phyloP scores from a whole-genome alignment of 2,888 invertebrate species.

The Platypus cylindrus region DNA sequence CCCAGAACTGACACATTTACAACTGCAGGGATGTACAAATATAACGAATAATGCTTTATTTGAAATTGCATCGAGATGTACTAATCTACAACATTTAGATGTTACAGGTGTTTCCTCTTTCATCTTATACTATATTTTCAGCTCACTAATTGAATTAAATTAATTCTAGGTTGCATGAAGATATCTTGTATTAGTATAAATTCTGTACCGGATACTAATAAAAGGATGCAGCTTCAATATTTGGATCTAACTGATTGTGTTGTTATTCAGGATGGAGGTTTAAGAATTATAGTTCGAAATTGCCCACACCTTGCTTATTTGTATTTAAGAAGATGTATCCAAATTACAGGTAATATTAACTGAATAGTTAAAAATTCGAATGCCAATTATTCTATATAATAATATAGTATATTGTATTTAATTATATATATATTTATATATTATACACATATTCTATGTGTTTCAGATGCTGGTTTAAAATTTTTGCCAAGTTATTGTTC shows the following conservation, averaged over 20 bases:
- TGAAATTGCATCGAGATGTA: slow-evolving; percentile 66
- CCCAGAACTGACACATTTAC: slow-evolving; percentile 69
- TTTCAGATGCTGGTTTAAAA: slow-evolving; percentile 76
- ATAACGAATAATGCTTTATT: slow-evolving; percentile 66
- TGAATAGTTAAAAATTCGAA: slow-evolving; percentile 2
- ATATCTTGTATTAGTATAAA: slow-evolving; percentile 66
- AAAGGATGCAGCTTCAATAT: slow-evolving; percentile 67
- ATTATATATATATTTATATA: neutral
- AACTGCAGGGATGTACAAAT: slow-evolving; percentile 60
- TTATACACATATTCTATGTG: slow-evolving; percentile 5
- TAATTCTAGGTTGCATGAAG: slow-evolving; percentile 53
- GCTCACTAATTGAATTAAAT: too few relatives aligned
- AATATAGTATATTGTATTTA: neutral
- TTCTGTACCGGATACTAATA: slow-evolving; percentile 48
- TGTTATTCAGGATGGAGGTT: slow-evolving; percentile 69
- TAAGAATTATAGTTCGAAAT: slow-evolving; percentile 71
- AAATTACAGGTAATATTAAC: slow-evolving; percentile 73
- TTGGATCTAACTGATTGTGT: slow-evolving; percentile 85
- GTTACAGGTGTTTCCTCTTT: slow-evolving; percentile 77
- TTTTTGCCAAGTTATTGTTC: slow-evolving; percentile 82
- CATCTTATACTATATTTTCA: too few relatives aligned
- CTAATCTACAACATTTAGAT: slow-evolving; percentile 72
- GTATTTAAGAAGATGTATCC: slow-evolving; percentile 75
- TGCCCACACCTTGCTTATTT: slow-evolving; percentile 79
- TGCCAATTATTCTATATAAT: neutral